A percentile compares a stretch with the other conserved stretches of the same genome.
Conservation (phyloP, 2,797 vertebrate species). For the Acipenser ruthenus region DNA sequence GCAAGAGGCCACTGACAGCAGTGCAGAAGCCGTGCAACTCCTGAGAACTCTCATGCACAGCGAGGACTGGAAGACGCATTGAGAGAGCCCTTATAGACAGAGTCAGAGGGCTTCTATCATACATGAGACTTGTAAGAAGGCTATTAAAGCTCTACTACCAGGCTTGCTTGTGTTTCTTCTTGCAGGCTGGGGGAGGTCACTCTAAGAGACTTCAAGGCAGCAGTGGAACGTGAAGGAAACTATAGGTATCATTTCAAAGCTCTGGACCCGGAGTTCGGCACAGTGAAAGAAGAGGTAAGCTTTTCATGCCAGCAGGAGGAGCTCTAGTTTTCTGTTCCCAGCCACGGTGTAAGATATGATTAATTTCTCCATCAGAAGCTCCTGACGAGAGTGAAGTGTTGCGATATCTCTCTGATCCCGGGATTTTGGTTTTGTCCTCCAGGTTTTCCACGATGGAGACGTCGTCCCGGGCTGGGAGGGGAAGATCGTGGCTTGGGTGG, state of each 20-base stretch:
- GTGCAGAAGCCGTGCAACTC: too few species aligned
- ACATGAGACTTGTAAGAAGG: too few species aligned
- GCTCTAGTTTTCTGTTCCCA: too few species aligned
- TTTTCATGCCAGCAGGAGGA: too few species aligned
- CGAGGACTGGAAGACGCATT: too few species aligned
- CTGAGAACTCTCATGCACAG: too few species aligned
- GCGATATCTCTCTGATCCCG: too few species aligned
- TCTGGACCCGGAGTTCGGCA: conserved; percentile 96
- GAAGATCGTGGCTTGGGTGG: conserved; percentile 97
- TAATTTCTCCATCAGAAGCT: conserved; percentile 4
- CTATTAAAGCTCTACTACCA: too few species aligned
- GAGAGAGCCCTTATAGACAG: too few species aligned
- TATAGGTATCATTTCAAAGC: conserved; percentile 98
- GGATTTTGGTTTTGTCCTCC: conserved; percentile 7
- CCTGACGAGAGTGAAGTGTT: neutral
- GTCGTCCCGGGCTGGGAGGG: conserved; percentile 96
- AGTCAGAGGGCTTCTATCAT: too few species aligned
- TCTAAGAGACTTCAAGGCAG: conserved; percentile 86
- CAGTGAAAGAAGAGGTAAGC: conserved; percentile 93
- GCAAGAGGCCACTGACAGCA: too few species aligned
- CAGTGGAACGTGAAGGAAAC: conserved; percentile 85
- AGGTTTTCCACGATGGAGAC: conserved; percentile 93
- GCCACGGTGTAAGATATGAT: neutral
- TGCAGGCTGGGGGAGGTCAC: conserved; percentile 90
- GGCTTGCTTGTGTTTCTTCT: neutral